Percentiles rank a stretch among this genome's conserved stretches.
Evolutionary conservation across 1,140 invertebrate genomes (phyloP).

Genomic region (Drosophila busckii): DNA sequence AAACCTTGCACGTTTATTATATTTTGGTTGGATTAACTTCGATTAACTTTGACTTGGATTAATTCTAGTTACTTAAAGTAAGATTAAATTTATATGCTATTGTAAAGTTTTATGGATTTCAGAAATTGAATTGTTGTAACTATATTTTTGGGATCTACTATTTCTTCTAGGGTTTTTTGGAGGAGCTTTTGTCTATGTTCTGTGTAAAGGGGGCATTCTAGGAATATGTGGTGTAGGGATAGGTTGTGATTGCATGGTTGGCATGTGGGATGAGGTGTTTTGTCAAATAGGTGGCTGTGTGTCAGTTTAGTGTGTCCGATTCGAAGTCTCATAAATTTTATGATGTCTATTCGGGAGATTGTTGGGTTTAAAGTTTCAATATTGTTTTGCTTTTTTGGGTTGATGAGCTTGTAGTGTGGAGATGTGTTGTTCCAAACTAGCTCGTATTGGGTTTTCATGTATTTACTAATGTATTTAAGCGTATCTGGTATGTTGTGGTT

Average conservation of each 20-base stretch:
- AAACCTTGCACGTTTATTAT: too few species aligned
- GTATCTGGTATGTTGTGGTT: conserved; percentile 2
- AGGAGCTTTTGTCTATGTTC: background rate
- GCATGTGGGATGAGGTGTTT: background rate
- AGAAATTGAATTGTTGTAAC: conserved; percentile 2
- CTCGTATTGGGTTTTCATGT: background rate
- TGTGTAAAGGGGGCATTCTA: background rate
- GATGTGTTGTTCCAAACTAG: background rate
- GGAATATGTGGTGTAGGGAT: background rate
- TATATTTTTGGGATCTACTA: background rate
- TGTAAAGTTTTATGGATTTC: conserved; percentile 2
- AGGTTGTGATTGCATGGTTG: background rate
- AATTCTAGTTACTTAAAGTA: too few species aligned
- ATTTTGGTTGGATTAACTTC: too few species aligned
- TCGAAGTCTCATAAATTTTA: background rate
- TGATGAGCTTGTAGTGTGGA: background rate
- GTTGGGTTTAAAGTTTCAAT: background rate
- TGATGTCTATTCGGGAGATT: background rate
- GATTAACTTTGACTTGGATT: too few species aligned
- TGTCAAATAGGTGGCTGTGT: background rate
- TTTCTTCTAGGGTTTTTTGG: background rate
- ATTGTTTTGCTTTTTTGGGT: background rate
- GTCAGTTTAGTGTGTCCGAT: conserved; percentile 8
- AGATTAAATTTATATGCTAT: too few species aligned
- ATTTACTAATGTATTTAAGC: background rate